Evolutionary conservation across 2,888 invertebrate genomes (phyloP).

Genomic region (Dolichomitus sp.): DNA sequence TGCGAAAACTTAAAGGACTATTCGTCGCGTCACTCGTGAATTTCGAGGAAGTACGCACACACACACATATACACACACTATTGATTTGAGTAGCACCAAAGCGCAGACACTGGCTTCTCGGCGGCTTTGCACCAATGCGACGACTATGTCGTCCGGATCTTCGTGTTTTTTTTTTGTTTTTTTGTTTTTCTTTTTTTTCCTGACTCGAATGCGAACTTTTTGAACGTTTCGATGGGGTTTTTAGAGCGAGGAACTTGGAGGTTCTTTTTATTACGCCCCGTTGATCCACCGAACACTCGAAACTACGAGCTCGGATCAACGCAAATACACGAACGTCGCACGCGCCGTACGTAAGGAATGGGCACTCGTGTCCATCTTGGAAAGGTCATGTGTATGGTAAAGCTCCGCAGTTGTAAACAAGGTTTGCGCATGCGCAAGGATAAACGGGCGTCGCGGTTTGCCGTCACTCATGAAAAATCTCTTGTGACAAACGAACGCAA

Average conservation of each 20-base stretch:
- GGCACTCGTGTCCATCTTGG: conserved; percentile 85
- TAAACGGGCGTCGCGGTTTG: conserved; percentile 56
- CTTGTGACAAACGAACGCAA: too few species aligned
- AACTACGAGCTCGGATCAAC: conserved; percentile 45
- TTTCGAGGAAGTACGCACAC: not conserved
- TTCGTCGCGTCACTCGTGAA: not conserved
- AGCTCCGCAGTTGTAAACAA: conserved; percentile 86
- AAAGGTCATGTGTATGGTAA: conserved; percentile 85
- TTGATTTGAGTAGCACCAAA: not conserved
- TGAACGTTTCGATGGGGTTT: not conserved
- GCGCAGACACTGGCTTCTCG: not conserved
- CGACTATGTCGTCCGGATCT: not conserved
- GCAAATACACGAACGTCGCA: conserved; percentile 70
- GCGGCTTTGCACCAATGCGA: too few species aligned
- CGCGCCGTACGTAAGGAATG: conserved; percentile 77
- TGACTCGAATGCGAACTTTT: not conserved
- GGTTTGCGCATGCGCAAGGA: conserved; percentile 84
- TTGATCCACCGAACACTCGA: not conserved
- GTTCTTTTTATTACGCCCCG: not conserved
- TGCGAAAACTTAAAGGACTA: conserved; percentile 1
- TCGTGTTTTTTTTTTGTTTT: not conserved
- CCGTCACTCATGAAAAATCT: not conserved
- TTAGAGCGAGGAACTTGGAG: conserved; percentile 1
- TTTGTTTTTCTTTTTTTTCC: not conserved
- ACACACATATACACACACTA: too few species aligned